phyloP scores from a whole-genome alignment of 35 echinoderm and acorn worm genomes.

The Strongylocentrotus purpuratus region DNA sequence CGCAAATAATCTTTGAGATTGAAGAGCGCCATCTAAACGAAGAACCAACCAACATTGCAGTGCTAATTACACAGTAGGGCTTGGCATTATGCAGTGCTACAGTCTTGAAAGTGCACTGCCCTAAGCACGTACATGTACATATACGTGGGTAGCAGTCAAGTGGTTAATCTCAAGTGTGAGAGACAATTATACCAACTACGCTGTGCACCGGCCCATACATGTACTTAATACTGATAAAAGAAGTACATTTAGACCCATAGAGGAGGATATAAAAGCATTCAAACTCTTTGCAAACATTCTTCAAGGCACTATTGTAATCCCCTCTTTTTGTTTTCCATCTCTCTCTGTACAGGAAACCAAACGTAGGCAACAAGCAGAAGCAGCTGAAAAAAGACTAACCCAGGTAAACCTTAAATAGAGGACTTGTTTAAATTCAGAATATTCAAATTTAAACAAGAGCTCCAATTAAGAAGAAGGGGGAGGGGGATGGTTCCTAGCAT shows the following conservation, averaged over 20 bases:
- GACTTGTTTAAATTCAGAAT: neutral
- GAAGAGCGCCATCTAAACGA: too few species aligned
- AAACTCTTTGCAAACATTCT: neutral
- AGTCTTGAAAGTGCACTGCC: too few species aligned
- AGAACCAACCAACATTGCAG: too few species aligned
- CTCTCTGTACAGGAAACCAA: slow-evolving; percentile 39
- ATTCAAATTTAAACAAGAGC: neutral
- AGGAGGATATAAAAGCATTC: neutral
- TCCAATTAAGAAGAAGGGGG: too few species aligned
- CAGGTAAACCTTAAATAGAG: neutral
- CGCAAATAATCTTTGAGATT: too few species aligned
- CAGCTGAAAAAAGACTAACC: slow-evolving; percentile 54
- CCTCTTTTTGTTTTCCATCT: neutral
- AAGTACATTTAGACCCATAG: neutral
- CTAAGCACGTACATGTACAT: too few species aligned
- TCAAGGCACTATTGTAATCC: neutral
- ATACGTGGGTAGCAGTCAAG: too few species aligned
- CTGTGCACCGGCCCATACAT: neutral
- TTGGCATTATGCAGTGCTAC: too few species aligned
- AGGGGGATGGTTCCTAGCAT: neutral
- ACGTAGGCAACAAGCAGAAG: slow-evolving; percentile 56
- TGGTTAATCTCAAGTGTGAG: too few species aligned
- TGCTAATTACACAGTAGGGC: too few species aligned
- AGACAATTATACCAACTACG: too few species aligned
- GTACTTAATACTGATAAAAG: neutral